These are phyloP conservation scores for Ophion slaviceki DNA, from an alignment of 2,888 invertebrate genomes.

Conservation along the genomic window DNA sequence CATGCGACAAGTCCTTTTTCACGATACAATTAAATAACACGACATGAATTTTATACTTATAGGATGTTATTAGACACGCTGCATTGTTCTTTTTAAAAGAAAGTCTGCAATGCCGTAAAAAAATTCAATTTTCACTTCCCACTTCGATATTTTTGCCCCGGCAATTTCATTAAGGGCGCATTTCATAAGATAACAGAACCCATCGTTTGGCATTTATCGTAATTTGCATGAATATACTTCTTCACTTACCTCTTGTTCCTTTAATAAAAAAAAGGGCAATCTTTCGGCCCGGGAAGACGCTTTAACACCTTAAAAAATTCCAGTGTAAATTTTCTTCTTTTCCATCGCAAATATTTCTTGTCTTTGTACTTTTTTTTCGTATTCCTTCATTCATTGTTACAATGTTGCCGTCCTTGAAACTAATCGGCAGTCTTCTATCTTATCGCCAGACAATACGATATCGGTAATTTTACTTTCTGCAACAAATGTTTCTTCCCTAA, in stretches of 20 bases:
- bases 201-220: slow-evolving; percentile 27
- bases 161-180: slow-evolving; percentile 34
- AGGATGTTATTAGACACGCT: slow-evolving; percentile 6
- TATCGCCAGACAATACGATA: slow-evolving; percentile 26
- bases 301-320: slow-evolving; percentile 32
- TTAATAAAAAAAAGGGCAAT: slow-evolving; percentile 20
- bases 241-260: slow-evolving; percentile 34
- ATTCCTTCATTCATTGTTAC: slow-evolving; percentile 37
- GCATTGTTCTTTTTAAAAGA: slow-evolving; percentile 15
- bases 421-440: slow-evolving; percentile 25
- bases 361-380: slow-evolving; percentile 36
- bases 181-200: slow-evolving; percentile 35
- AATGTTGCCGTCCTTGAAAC: slow-evolving; percentile 13
- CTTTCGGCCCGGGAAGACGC: slow-evolving; percentile 43
- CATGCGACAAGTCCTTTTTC: slow-evolving; percentile 17
- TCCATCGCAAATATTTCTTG: slow-evolving; percentile 35
- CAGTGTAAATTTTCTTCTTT: slow-evolving; percentile 32
- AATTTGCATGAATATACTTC: slow-evolving; percentile 34
- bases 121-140: slow-evolving; percentile 16
- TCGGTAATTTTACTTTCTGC: slow-evolving; percentile 35
- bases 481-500: slow-evolving; percentile 34
- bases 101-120: slow-evolving; percentile 10
- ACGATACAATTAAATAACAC: slow-evolving; percentile 10
- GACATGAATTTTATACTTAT: slow-evolving; percentile 9
- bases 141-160: slow-evolving; percentile 11